Evolutionary conservation across 2,888 invertebrate genomes (phyloP).

Genomic region (Cactoblastis cactorum): DNA sequence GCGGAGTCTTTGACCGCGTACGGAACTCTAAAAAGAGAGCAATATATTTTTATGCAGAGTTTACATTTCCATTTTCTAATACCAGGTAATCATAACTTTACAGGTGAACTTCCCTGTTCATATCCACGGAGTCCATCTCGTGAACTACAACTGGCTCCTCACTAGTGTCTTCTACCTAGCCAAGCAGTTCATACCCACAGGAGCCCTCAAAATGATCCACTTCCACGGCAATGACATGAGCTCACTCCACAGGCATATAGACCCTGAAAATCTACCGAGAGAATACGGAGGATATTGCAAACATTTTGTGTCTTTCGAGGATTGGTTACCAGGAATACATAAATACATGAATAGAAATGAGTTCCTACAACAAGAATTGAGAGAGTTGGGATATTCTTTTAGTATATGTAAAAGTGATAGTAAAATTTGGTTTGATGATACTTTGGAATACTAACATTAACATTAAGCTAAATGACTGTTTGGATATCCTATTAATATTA

Average conservation of each 20-base stretch:
- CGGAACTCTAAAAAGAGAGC: too few species aligned
- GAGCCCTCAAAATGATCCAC: constrained; percentile 77
- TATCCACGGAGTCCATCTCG: constrained; percentile 85
- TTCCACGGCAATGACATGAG: constrained; percentile 62
- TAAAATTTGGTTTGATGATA: background rate
- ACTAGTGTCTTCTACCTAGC: constrained; percentile 86
- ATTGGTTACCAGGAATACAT: constrained; percentile 79
- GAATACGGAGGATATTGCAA: constrained; percentile 70
- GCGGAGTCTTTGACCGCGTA: too few species aligned
- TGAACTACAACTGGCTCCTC: constrained; percentile 89
- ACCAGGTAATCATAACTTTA: constrained; percentile 26
- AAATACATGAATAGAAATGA: constrained; percentile 61
- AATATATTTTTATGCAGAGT: too few species aligned
- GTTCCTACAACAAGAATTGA: constrained; percentile 80
- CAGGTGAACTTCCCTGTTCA: constrained; percentile 86
- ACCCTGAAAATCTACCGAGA: constrained; percentile 54
- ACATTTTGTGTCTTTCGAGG: constrained; percentile 79
- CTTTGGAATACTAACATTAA: background rate
- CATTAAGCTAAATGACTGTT: background rate
- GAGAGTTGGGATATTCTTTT: constrained; percentile 77
- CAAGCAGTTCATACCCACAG: constrained; percentile 84
- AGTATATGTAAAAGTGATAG: constrained; percentile 25
- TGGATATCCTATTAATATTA: too few species aligned
- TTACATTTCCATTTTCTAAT: too few species aligned
- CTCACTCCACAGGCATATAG: constrained; percentile 58